Evolutionary conservation across 2,113 vertebrate species (phyloP).

Genomic region (Climacteris rufus): DNA sequence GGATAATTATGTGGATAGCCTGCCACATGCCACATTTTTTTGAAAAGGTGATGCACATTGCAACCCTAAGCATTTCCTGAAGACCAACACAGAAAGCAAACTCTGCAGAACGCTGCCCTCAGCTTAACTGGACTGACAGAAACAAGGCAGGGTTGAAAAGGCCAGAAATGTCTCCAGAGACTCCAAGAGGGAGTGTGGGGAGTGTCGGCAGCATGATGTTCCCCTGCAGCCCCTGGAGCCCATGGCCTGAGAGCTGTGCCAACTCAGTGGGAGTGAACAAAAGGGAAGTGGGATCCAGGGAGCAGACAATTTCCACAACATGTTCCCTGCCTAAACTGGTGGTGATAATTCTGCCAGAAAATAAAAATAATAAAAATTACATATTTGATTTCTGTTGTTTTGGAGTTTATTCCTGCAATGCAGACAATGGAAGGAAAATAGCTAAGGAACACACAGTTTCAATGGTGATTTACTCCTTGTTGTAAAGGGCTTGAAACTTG

Average conservation of each 20-base stretch:
- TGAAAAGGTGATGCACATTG: not conserved
- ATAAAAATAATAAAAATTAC: not conserved
- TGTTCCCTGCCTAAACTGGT: not conserved
- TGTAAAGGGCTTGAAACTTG: not conserved
- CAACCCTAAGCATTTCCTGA: not conserved
- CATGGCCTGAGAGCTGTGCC: rapidly evolving
- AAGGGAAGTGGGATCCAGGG: conserved; percentile 16
- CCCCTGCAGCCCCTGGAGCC: not conserved
- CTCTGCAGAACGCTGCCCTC: not conserved
- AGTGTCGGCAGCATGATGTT: not conserved
- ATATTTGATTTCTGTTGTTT: conserved; percentile 9
- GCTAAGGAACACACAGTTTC: not conserved
- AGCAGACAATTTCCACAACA: conserved; percentile 29
- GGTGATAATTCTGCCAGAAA: not conserved
- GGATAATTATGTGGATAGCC: not conserved
- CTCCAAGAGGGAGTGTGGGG: not conserved
- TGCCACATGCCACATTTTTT: not conserved
- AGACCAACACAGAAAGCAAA: not conserved
- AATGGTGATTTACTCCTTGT: conserved; percentile 3
- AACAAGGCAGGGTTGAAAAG: conserved; percentile 34
- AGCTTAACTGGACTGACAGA: not conserved
- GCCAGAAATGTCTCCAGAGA: not conserved
- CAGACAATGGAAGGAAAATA: not conserved
- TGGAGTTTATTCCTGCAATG: not conserved
- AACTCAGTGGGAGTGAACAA: conserved; percentile 23